These are phyloP conservation scores for Phalanger gymnotis DNA, from an alignment of 2,797 vertebrate species.

Conservation along the genomic window DNA sequence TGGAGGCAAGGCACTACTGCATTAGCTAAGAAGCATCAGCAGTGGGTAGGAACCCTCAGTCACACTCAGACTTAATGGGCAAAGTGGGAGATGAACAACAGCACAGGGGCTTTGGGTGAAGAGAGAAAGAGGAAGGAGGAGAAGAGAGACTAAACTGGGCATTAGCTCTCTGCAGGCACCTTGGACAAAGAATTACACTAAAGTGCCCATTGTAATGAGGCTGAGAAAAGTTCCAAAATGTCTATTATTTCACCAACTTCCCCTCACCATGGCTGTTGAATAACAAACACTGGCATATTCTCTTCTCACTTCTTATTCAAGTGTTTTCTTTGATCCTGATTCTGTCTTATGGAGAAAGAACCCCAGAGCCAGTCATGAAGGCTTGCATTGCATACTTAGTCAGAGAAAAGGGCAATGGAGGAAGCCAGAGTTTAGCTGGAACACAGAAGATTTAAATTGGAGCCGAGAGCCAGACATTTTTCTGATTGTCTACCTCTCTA, in stretches of 20 bases:
- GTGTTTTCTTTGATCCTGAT: background rate
- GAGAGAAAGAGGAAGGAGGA: background rate
- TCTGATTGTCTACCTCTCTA: background rate
- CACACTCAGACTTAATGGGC: background rate
- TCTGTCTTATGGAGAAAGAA: background rate
- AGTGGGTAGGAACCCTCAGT: background rate
- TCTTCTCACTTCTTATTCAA: background rate
- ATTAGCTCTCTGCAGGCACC: background rate
- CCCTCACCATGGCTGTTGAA: background rate
- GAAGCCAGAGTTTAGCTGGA: background rate
- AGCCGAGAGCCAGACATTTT: background rate
- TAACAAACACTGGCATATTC: background rate
- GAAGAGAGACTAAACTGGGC: background rate
- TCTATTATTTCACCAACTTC: background rate
- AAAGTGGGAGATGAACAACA: background rate
- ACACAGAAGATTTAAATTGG: background rate
- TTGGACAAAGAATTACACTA: background rate
- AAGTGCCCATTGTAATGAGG: background rate
- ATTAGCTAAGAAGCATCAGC: background rate
- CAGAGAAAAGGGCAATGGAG: background rate
- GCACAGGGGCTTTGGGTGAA: background rate
- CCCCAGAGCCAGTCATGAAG: background rate
- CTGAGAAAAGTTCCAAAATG: background rate
- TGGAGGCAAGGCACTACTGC: background rate
- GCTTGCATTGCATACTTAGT: background rate